Evolutionary conservation across 92 coral and sea anemone genomes (phyloP).

Genomic region (Phenganax marumi): DNA sequence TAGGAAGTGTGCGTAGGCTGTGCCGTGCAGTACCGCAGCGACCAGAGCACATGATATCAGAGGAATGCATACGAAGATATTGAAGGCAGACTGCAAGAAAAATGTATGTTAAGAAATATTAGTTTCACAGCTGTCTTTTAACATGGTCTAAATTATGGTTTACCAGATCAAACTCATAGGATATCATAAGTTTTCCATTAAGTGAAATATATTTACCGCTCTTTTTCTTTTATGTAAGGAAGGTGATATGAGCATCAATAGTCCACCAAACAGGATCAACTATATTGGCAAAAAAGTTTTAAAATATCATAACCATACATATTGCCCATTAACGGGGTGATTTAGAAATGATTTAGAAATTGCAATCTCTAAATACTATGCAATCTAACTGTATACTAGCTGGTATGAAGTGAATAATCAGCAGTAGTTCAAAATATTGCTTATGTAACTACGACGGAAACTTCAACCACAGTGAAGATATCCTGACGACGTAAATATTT

Average conservation of each 20-base stretch:
- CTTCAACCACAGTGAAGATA: too few relatives aligned
- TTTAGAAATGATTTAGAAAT: too few relatives aligned
- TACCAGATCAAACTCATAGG: too few relatives aligned
- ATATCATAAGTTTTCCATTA: not conserved
- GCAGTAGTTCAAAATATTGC: too few relatives aligned
- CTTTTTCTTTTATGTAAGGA: slow-evolving; percentile 1
- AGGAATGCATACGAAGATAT: not conserved
- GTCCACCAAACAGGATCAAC: slow-evolving; percentile 1
- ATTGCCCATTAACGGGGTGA: not conserved
- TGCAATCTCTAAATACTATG: too few relatives aligned
- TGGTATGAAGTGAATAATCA: too few relatives aligned
- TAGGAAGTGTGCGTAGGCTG: slow-evolving; percentile 12
- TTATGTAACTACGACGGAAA: too few relatives aligned
- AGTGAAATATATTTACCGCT: slow-evolving; percentile 9
- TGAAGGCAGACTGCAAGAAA: slow-evolving; percentile 1
- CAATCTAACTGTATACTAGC: too few relatives aligned
- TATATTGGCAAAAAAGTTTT: not conserved
- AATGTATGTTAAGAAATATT: not conserved
- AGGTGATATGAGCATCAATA: not conserved
- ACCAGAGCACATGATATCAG: slow-evolving; percentile 9
- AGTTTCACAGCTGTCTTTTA: not conserved
- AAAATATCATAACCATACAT: not conserved
- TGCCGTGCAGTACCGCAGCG: slow-evolving; percentile 16
- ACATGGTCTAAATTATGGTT: too few relatives aligned
- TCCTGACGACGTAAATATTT: too few relatives aligned